These are phyloP conservation scores for Bergia puertoricense DNA, from an alignment of 92 coral and sea anemone genomes.

Conservation along the genomic window DNA sequence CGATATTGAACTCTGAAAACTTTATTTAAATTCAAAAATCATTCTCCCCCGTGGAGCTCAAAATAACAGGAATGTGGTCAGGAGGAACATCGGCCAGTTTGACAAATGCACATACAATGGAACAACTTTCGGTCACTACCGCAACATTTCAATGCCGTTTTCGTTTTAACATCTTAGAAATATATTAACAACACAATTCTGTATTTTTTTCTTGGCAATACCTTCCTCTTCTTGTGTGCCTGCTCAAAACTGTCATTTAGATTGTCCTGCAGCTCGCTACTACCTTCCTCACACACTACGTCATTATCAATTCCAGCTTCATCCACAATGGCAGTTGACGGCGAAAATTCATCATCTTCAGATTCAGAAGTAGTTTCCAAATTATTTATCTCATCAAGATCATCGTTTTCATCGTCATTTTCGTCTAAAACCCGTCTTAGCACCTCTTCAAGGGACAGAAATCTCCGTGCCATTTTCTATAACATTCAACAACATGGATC, in stretches of 20 bases:
- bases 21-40: slow-evolving; percentile 34
- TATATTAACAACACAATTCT: slow-evolving; percentile 27
- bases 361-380: slow-evolving; percentile 25
- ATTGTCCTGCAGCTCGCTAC: slow-evolving; percentile 17
- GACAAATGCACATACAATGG: no score
- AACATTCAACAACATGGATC: background rate
- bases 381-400: slow-evolving; percentile 10
- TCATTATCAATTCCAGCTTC: slow-evolving; percentile 30
- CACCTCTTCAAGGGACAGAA: slow-evolving; percentile 29
- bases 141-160: no score
- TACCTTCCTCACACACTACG: background rate
- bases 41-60: slow-evolving; percentile 16
- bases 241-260: slow-evolving; percentile 25
- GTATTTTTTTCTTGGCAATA: slow-evolving; percentile 13
- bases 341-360: slow-evolving; percentile 16
- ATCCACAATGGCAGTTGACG: slow-evolving; percentile 26
- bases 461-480: slow-evolving; percentile 17
- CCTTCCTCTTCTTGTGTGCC: slow-evolving; percentile 22
- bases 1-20: slow-evolving; percentile 52
- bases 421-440: slow-evolving; percentile 26
- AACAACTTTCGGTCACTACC: no score
- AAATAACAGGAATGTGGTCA: slow-evolving; percentile 27
- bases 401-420: slow-evolving; percentile 18
- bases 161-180: slow-evolving; percentile 46
- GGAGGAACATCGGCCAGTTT: slow-evolving; percentile 17